phyloP scores from a whole-genome alignment of 2,888 invertebrate genomes.

The Synanthedon andrenaeformis region DNA sequence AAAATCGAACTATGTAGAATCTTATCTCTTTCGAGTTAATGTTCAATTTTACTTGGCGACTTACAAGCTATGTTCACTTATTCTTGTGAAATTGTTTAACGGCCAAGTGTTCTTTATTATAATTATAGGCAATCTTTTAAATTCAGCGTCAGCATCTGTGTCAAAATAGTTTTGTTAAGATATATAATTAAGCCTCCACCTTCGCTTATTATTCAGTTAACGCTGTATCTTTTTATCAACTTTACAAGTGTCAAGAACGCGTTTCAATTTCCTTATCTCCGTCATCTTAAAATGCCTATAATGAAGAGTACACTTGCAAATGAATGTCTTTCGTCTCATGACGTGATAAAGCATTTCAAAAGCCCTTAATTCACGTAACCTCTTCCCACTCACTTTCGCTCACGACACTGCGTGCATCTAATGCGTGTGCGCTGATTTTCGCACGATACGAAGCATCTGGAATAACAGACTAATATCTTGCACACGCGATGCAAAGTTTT shows the following conservation, averaged over 20 bases:
- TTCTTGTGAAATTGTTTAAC: too few relatives aligned
- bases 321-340: too few relatives aligned
- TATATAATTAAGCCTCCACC: too few relatives aligned
- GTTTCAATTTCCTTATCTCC: not conserved
- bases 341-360: not conserved
- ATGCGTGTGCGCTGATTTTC: constrained; percentile 44
- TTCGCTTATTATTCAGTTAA: too few relatives aligned
- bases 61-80: too few relatives aligned
- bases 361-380: constrained; percentile 30
- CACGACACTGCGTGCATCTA: constrained; percentile 41
- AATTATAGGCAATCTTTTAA: too few relatives aligned
- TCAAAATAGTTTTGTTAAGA: too few relatives aligned
- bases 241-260: not conserved
- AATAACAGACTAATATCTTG: not conserved
- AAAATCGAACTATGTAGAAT: constrained; percentile 20
- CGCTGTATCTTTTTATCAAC: not conserved
- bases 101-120: too few relatives aligned
- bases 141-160: too few relatives aligned
- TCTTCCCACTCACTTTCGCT: constrained; percentile 38
- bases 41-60: not conserved
- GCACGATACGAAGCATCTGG: constrained; percentile 26
- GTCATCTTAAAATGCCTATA: not conserved
- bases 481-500: not conserved
- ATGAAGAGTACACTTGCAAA: too few relatives aligned
- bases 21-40: constrained; percentile 3